These are phyloP conservation scores for Dysmachus trigonus DNA, from an alignment of 2,888 invertebrate genomes.

Conservation along the genomic window DNA sequence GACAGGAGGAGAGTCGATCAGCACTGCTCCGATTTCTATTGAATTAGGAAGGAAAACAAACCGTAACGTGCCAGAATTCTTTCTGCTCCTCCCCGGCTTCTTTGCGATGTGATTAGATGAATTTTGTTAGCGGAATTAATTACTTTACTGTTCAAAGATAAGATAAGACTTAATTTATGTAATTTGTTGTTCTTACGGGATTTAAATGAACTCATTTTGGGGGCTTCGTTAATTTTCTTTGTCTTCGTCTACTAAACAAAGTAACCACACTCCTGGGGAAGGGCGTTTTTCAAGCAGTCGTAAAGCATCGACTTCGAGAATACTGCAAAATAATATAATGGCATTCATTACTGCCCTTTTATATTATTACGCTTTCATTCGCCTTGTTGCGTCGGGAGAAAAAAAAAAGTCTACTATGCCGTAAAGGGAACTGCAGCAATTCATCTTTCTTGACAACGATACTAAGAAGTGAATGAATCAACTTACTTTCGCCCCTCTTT, in stretches of 20 bases:
- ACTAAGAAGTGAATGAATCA: background rate
- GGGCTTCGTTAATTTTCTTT: background rate
- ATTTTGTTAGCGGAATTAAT: conserved; percentile 51
- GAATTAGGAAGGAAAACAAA: conserved; percentile 45
- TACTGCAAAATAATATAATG: conserved; percentile 28
- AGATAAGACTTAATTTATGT: conserved; percentile 50
- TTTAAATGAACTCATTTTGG: conserved; percentile 50
- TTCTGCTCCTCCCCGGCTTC: conserved; percentile 44
- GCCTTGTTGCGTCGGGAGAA: background rate
- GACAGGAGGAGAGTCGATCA: conserved; percentile 13
- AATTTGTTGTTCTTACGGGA: conserved; percentile 50
- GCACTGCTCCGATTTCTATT: conserved; percentile 17
- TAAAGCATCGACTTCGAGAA: conserved; percentile 2
- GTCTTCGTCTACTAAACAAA: background rate
- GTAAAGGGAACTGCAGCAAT: background rate
- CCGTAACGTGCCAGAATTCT: conserved; percentile 48
- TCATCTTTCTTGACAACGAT: background rate
- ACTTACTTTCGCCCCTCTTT: too few species aligned
- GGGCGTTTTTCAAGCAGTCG: background rate
- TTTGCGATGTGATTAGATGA: conserved; percentile 50
- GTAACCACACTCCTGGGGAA: background rate
- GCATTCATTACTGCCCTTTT: conserved; percentile 41
- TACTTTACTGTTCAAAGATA: conserved; percentile 51
- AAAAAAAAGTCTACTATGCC: background rate
- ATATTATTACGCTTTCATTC: conserved; percentile 36